A percentile compares a stretch with the other conserved stretches of the same genome.
Conservation (phyloP, 2,797 vertebrate species). For the Miichthys miiuy region DNA sequence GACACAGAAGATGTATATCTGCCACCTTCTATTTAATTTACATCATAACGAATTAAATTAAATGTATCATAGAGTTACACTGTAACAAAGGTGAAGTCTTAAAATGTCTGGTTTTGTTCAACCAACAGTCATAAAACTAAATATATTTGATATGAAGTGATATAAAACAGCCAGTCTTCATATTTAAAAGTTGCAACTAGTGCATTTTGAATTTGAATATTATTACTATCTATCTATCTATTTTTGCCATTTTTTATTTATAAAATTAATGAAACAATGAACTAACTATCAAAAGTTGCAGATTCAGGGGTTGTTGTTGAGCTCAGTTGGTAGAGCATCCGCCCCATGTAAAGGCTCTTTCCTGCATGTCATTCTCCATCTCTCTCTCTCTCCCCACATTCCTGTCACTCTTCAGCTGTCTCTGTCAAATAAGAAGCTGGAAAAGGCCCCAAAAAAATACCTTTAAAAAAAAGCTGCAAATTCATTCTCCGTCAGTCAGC, state of each 20-base stretch:
- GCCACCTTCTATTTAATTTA: not conserved
- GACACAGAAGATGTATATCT: not conserved
- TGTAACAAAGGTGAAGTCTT: not conserved
- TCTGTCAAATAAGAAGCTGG: too few species aligned
- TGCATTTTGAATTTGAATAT: too few species aligned
- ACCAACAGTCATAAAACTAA: not conserved
- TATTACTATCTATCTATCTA: too few species aligned
- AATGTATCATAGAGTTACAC: not conserved
- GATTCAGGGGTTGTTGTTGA: too few species aligned
- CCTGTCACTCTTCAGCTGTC: too few species aligned
- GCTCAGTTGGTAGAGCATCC: too few species aligned
- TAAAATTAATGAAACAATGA: too few species aligned
- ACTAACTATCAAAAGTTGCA: not conserved
- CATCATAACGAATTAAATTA: not conserved
- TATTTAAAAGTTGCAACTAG: not conserved
- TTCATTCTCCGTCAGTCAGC: not conserved
- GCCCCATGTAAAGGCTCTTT: too few species aligned
- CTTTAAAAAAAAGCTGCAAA: too few species aligned
- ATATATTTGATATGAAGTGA: not conserved
- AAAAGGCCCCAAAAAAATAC: too few species aligned
- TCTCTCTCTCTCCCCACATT: too few species aligned
- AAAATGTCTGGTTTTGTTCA: not conserved
- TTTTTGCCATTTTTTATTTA: not conserved
- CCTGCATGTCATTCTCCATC: too few species aligned
- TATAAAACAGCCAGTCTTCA: not conserved